Evolutionary conservation across 2,888 invertebrate species (phyloP).

Genomic region (Acheta domesticus): DNA sequence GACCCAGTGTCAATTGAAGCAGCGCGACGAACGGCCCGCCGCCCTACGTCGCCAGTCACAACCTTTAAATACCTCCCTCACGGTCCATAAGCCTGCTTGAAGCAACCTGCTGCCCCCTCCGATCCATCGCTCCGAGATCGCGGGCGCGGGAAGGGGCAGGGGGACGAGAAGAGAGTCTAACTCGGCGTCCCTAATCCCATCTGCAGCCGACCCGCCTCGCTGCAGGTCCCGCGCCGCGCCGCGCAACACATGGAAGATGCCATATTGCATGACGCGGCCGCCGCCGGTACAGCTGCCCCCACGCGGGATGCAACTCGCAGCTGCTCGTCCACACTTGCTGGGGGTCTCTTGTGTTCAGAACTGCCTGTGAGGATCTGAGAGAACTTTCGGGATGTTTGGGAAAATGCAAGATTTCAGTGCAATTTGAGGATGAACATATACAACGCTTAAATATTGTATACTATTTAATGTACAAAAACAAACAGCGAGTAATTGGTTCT

Average conservation of each 20-base stretch:
- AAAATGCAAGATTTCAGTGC: too few relatives aligned
- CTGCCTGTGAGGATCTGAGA: too few relatives aligned
- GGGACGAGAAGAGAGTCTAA: background rate
- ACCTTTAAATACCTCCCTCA: constrained; percentile 18
- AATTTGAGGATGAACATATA: too few relatives aligned
- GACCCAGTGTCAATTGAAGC: background rate
- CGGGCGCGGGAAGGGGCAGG: background rate
- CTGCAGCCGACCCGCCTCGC: background rate
- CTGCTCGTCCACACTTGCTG: too few relatives aligned
- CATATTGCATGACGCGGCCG: constrained; percentile 27
- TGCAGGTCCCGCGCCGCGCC: background rate
- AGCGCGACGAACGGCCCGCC: background rate
- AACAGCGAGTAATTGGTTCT: too few relatives aligned
- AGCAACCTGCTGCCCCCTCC: background rate
- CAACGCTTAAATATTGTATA: too few relatives aligned
- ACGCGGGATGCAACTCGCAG: too few relatives aligned
- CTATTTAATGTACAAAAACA: too few relatives aligned
- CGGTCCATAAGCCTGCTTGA: background rate
- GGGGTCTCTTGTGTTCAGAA: too few relatives aligned
- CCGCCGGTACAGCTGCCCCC: too few relatives aligned
- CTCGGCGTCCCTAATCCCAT: background rate
- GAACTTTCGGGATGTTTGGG: too few relatives aligned
- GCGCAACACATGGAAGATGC: constrained; percentile 31
- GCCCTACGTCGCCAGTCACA: background rate
- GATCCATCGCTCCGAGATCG: background rate